Percentiles rank a stretch among this genome's conserved stretches.
Evolutionary conservation across 1,140 invertebrate species (phyloP).

Genomic region (Heliconius himera): DNA sequence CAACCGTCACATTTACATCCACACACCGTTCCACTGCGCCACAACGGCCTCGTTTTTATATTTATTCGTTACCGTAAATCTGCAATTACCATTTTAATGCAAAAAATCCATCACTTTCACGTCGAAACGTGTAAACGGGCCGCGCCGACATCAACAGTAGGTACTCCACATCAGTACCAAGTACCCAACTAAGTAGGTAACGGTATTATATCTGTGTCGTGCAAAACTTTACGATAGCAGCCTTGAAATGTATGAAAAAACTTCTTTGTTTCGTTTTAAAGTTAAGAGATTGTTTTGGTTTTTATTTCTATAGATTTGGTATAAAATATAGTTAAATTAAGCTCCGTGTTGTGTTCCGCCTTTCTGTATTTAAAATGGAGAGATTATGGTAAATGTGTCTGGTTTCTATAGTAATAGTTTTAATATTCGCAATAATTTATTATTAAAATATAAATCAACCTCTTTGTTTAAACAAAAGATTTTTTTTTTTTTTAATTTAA

Average conservation of each 20-base stretch:
- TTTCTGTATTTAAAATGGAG: neutral
- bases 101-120: conserved; percentile 11
- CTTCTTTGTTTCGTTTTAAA: neutral
- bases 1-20: neutral
- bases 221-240: conserved; percentile 1
- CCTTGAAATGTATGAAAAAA: conserved; percentile 5
- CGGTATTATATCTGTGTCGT: conserved; percentile 10
- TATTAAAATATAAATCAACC: too few species aligned
- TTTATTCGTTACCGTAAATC: neutral
- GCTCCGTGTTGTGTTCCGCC: neutral
- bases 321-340: neutral
- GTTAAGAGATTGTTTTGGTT: neutral
- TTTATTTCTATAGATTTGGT: neutral
- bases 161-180: neutral
- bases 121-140: neutral
- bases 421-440: too few species aligned
- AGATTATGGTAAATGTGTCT: neutral
- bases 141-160: neutral
- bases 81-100: neutral
- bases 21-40: neutral
- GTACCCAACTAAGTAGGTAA: neutral
- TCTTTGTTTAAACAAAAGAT: too few species aligned
- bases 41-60: neutral
- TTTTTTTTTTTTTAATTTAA: too few species aligned
- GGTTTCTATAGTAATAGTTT: too few species aligned